Percentiles rank a stretch among this genome's conserved stretches.
phyloP scores from a whole-genome alignment of 2,113 vertebrate species.

The Cephalopterus ornatus region DNA sequence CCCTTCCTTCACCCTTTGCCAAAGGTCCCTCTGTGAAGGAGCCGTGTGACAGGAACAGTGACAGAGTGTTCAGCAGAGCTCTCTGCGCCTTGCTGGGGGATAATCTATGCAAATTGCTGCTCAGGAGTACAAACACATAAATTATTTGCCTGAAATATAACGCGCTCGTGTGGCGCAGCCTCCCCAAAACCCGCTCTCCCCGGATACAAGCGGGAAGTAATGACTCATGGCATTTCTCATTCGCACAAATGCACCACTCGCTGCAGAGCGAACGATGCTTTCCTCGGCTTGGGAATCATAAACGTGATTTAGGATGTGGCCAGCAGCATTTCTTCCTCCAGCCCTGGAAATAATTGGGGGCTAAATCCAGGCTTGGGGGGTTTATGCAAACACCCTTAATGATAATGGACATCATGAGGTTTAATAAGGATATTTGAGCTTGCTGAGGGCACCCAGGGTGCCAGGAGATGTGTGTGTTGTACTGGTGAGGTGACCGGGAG shows the following conservation, averaged over 20 bases:
- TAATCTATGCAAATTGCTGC: conserved; percentile 37
- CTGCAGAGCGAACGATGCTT: neutral
- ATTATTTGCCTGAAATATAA: conserved; percentile 11
- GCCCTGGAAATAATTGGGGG: neutral
- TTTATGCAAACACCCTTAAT: neutral
- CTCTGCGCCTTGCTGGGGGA: neutral
- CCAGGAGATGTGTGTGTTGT: neutral
- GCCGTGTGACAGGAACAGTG: neutral
- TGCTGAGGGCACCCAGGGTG: neutral
- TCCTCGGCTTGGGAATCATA: neutral
- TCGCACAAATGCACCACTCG: neutral
- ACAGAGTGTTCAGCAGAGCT: neutral
- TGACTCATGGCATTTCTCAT: conserved; percentile 29
- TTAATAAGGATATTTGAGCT: neutral
- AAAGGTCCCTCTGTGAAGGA: neutral
- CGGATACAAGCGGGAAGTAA: conserved; percentile 14
- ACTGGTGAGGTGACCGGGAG: fast-evolving
- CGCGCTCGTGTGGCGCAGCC: neutral
- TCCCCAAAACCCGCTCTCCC: neutral
- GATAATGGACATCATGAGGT: neutral
- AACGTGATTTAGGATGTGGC: neutral
- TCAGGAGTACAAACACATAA: conserved; percentile 15
- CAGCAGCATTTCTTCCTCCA: neutral
- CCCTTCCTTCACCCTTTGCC: neutral
- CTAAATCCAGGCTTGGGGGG: neutral